These are phyloP conservation scores for Manis crassicaudata DNA, from an alignment of 2,797 vertebrate genomes.

Conservation along the genomic window DNA sequence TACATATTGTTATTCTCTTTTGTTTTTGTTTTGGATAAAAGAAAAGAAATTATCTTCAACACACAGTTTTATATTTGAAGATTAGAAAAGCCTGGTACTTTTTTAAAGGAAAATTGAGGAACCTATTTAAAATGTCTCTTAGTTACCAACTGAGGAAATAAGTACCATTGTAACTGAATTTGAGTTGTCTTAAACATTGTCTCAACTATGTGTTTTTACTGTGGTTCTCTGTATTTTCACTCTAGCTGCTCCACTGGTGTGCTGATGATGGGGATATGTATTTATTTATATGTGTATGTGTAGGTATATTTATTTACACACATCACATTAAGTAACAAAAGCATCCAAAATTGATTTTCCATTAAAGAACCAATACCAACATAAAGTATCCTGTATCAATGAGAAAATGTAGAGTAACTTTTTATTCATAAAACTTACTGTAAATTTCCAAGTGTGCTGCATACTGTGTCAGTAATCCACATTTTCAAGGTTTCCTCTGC, in stretches of 20 bases:
- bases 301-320: not conserved
- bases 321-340: not conserved
- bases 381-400: not conserved
- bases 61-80: not conserved
- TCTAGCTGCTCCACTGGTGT: not conserved
- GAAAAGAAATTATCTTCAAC: slow-evolving; percentile 60
- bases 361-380: not conserved
- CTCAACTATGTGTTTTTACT: not conserved
- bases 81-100: slow-evolving; percentile 27
- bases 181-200: not conserved
- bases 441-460: not conserved
- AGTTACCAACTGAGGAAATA: slow-evolving; percentile 1
- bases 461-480: not conserved
- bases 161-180: not conserved
- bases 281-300: not conserved
- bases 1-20: not conserved
- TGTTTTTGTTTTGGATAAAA: slow-evolving; percentile 32
- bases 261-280: not conserved
- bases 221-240: not conserved
- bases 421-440: not conserved
- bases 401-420: not conserved
- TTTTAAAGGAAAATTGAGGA: slow-evolving; percentile 48
- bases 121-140: not conserved
- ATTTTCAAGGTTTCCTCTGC: not conserved
- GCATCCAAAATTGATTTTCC: not conserved